Evolutionary conservation across 2,797 vertebrate genomes (phyloP), one percentile per base, ranked within the genome.

Genomic region (Halcyon badia): DNA sequence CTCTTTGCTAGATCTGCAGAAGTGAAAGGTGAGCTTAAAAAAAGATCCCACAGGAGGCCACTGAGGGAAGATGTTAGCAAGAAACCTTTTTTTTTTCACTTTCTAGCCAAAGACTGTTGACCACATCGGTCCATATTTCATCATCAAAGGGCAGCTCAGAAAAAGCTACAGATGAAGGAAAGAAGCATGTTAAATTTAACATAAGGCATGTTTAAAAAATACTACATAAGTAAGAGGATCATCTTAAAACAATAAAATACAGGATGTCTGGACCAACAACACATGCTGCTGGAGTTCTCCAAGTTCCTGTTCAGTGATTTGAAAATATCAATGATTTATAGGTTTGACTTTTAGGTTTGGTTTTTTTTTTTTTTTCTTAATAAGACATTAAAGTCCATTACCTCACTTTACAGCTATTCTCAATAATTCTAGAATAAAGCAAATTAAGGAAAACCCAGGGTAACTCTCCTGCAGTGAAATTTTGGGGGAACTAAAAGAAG

Each of bases 211-310:
- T 76, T 87, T 75, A 80, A 85, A 95, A 93, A 33, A 31, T 83
- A 85, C 60, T 82, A 72, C 46, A 87, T 87, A 58, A 72, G 62
- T 95, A 89, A 31, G 70, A 60, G 28, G 89, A 87, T 58, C 92
- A 95, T 96, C 81, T 94, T 95, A 97, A 95, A 96, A 94, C 80
- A 94, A 95, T 91, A 92, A 97, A 82, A 80, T 76, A 49, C 89
- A 96, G 49, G 96, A 92, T 87, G 35, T 68, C 66, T 91, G 76
- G 75, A 75, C 65, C 82, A 87, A 86, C 21, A 92, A 35, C 58
- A 70, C 41, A 82, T 66, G 58, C 30, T 70, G 31, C 25, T 54
- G 52, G 26, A 95, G 76, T 94, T 85, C 52, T 94, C 80, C n/a
- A 92, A 69, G 51, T 78, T 96, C 85, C 58, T 94, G 56, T 91